These are phyloP conservation scores for Crocidura indochinensis DNA, from an alignment of 2,797 vertebrate genomes.

Conservation along the genomic window DNA sequence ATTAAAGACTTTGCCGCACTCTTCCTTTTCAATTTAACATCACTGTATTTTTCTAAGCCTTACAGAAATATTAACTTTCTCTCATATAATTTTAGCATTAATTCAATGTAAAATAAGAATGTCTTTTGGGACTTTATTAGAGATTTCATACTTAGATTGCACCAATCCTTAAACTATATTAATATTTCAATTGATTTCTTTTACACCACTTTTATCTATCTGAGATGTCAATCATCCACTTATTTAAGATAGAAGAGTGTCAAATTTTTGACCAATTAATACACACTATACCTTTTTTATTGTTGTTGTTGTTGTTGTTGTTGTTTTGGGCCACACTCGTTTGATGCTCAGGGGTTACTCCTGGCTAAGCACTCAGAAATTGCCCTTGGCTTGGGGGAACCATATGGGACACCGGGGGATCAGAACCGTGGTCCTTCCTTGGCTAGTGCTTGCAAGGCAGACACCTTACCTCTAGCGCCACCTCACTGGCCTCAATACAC, in stretches of 20 bases:
- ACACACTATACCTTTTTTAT: no score
- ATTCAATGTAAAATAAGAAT: constrained; percentile 50
- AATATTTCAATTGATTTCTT: constrained; percentile 28
- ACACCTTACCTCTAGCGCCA: no score
- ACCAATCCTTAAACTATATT: neutral
- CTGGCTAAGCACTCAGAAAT: no score
- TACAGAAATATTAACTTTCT: constrained; percentile 31
- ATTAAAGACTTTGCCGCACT: constrained; percentile 67
- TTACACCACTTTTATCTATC: neutral
- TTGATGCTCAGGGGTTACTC: no score
- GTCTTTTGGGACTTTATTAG: constrained; percentile 30
- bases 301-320: no score
- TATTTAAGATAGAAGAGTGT: constrained; percentile 26
- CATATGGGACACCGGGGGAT: no score
- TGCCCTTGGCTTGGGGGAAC: no score
- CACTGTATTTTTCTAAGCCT: constrained; percentile 66
- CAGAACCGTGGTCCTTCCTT: no score
- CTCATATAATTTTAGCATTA: constrained; percentile 47
- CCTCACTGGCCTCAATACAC: no score
- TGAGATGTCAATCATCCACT: constrained; percentile 9
- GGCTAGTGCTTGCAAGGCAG: no score
- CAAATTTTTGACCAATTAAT: neutral
- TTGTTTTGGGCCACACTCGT: no score
- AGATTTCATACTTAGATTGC: neutral
- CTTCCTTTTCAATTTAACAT: constrained; percentile 60